Evolutionary conservation across 2,797 vertebrate species (phyloP).

Genomic region (Tenualosa ilisha): DNA sequence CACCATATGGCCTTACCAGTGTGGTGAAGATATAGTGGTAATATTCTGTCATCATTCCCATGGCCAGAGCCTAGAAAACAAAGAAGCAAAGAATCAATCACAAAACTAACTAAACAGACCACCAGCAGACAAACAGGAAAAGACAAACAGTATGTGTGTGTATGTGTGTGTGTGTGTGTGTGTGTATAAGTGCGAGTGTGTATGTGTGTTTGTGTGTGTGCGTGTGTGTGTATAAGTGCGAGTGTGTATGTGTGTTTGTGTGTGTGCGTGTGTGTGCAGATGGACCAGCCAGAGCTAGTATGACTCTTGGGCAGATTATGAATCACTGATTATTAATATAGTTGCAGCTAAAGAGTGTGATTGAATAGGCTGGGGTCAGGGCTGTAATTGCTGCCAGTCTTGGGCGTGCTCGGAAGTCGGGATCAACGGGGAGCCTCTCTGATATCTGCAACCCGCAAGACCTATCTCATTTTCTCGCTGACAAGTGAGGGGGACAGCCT

Average conservation of each 20-base stretch:
- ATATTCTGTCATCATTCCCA: slow-evolving; percentile 99
- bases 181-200: neutral
- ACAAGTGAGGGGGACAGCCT: slow-evolving; percentile 28
- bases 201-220: neutral
- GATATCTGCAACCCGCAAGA: slow-evolving; percentile 17
- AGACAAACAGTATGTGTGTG: neutral
- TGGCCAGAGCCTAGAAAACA: slow-evolving; percentile 87
- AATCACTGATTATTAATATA: slow-evolving; percentile 59
- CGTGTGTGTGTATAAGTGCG: neutral
- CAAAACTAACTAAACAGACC: slow-evolving; percentile 31
- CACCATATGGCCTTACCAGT: slow-evolving; percentile 83
- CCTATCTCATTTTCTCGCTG: slow-evolving; percentile 26
- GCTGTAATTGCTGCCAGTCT: slow-evolving; percentile 55
- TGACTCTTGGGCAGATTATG: slow-evolving; percentile 46
- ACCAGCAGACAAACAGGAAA: slow-evolving; percentile 52
- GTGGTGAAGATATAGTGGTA: slow-evolving; percentile 99
- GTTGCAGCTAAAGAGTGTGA: slow-evolving; percentile 46
- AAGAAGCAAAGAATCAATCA: slow-evolving; percentile 42
- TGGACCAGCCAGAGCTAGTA: slow-evolving; percentile 37
- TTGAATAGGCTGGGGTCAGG: slow-evolving; percentile 51
- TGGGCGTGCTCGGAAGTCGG: slow-evolving; percentile 42
- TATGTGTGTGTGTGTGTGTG: neutral
- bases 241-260: neutral
- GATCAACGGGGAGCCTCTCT: slow-evolving; percentile 46
- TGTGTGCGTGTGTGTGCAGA: neutral